Evolutionary conservation across 2,888 invertebrate genomes (phyloP), one percentile per base, ranked within the genome.

Genomic region (Drosophila koepferae): DNA sequence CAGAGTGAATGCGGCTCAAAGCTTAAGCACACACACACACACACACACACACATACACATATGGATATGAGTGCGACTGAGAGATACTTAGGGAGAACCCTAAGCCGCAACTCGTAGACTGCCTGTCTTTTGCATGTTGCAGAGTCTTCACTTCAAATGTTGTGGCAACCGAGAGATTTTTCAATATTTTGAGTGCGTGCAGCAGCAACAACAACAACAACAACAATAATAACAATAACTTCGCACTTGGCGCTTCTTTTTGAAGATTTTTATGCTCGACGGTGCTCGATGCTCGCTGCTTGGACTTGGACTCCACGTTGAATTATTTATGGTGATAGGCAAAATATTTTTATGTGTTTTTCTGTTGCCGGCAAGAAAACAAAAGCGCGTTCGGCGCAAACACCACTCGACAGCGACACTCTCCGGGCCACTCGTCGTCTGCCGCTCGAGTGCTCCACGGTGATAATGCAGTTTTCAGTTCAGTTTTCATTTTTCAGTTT

Each of bases 301-400:
- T 38, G 55, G 40, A 65, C 72, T 70, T 61, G 59, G 60, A 63
- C 71, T 63, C 74, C 43, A 60, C 72, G 85, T 82, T 84, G 85
- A 89, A 91, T 91, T 90, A 91, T 90, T 90, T 89, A 91, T 82
- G 82, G 86, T 90, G 90, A 91, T 90, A 80, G 89, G 90, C 90
- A 91, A 86, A 86, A 89, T 82, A 85, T 72, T 80, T 86, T 84
- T 87, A 74, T 81, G 70, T 77, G 71, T 59, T 82, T 84, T 78
- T 72, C 66, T 82, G 79, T 80, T 68, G 86, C 75, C 86, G 87
- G 86, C 83, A 83, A 79, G 63, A 85, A 85, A 84, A 85, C 81
- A 86, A 88, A 85, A 87, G 76, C 77, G 71, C 77, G 49, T 51
- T 73, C 70, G 46, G 54, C 77, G 74, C 85, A 81, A 84, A 79